A percentile compares a stretch with the other conserved stretches of the same genome.
phyloP scores from a whole-genome alignment of 1,140 invertebrate genomes.

The Diabrotica undecimpunctata region DNA sequence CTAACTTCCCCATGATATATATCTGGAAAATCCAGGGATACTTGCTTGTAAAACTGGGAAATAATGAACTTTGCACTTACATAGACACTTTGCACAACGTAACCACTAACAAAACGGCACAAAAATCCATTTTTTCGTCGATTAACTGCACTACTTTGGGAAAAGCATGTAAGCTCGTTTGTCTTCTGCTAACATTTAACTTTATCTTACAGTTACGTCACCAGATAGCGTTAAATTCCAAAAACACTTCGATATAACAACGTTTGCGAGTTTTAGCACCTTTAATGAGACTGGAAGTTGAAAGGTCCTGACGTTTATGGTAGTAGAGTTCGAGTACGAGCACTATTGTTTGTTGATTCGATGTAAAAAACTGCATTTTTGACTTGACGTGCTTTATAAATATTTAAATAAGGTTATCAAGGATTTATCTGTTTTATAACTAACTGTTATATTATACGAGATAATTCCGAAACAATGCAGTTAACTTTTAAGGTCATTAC shows the following conservation, averaged over 20 bases:
- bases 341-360: not conserved
- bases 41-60: not conserved
- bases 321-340: not conserved
- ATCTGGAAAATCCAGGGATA: no score
- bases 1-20: no score
- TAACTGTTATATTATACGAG: not conserved
- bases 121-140: slow-evolving; percentile 23
- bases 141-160: slow-evolving; percentile 20
- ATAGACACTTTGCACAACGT: slow-evolving; percentile 13
- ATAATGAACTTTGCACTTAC: slow-evolving; percentile 12
- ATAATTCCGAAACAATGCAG: no score
- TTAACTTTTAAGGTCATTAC: no score
- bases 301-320: slow-evolving; percentile 11
- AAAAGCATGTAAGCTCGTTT: slow-evolving; percentile 30
- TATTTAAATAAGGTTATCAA: slow-evolving; percentile 23
- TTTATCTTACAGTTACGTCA: slow-evolving; percentile 29
- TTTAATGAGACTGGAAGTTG: not conserved
- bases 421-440: slow-evolving; percentile 16
- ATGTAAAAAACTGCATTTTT: slow-evolving; percentile 17
- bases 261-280: slow-evolving; percentile 1
- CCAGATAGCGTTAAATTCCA: slow-evolving; percentile 31
- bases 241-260: slow-evolving; percentile 16
- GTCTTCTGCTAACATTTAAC: slow-evolving; percentile 31
- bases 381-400: slow-evolving; percentile 12
- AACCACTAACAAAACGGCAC: slow-evolving; percentile 23